phyloP scores from a whole-genome alignment of 2,888 invertebrate species.

The Nycteola revayana region DNA sequence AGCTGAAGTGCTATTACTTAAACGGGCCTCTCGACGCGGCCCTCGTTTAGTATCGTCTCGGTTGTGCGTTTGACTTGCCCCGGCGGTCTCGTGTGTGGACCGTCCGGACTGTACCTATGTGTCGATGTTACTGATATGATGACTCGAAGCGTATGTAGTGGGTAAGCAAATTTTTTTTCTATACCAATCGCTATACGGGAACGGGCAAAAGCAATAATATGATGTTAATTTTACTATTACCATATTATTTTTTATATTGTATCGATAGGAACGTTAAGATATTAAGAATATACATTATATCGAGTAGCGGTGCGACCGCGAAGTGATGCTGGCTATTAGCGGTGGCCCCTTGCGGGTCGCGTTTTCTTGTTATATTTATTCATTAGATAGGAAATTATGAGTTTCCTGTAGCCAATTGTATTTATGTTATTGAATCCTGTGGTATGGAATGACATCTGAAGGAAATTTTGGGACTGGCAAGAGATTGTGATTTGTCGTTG shows the following conservation, averaged over 20 bases:
- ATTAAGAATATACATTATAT: slow-evolving; percentile 66
- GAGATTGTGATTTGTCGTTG: slow-evolving; percentile 82
- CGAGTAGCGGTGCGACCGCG: slow-evolving; percentile 79
- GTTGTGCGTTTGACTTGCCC: slow-evolving; percentile 81
- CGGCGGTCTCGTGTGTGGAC: slow-evolving; percentile 66
- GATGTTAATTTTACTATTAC: slow-evolving; percentile 82
- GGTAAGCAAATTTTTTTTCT: slow-evolving; percentile 77
- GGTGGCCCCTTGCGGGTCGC: slow-evolving; percentile 60
- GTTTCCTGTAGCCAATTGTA: slow-evolving; percentile 81
- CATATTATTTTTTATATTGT: slow-evolving; percentile 82
- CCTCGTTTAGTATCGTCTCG: slow-evolving; percentile 73
- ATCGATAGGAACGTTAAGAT: slow-evolving; percentile 75
- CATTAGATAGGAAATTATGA: slow-evolving; percentile 79
- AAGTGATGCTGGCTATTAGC: slow-evolving; percentile 76
- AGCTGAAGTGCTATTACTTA: slow-evolving; percentile 80
- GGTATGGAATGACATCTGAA: slow-evolving; percentile 75
- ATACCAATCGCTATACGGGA: slow-evolving; percentile 83
- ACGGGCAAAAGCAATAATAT: slow-evolving; percentile 83
- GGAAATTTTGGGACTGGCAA: slow-evolving; percentile 76
- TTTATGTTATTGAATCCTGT: slow-evolving; percentile 78
- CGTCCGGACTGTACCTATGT: slow-evolving; percentile 61
- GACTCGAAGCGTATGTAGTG: slow-evolving; percentile 73
- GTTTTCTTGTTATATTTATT: slow-evolving; percentile 79
- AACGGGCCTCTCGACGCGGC: slow-evolving; percentile 62
- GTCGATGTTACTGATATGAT: slow-evolving; percentile 64